These are phyloP conservation scores for Oxystoma pomonae DNA, from an alignment of 2,888 invertebrate genomes.

Conservation along the genomic window DNA sequence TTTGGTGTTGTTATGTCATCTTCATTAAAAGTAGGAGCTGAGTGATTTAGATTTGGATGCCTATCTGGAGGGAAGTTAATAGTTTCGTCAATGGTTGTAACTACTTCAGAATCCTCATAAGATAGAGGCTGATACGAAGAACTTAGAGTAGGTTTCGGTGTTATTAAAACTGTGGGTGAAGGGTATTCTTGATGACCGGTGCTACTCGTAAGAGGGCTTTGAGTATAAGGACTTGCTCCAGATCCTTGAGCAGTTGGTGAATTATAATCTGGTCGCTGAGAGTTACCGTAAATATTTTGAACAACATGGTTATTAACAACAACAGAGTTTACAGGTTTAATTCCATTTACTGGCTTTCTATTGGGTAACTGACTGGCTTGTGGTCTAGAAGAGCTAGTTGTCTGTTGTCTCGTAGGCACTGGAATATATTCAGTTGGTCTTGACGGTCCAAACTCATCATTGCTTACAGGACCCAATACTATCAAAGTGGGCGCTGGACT, in stretches of 20 bases:
- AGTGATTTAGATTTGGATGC: slow-evolving; percentile 76
- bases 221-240: slow-evolving; percentile 28
- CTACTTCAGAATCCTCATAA: slow-evolving; percentile 46
- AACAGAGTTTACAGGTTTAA: slow-evolving; percentile 50
- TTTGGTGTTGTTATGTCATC: slow-evolving; percentile 72
- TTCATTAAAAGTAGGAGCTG: slow-evolving; percentile 55
- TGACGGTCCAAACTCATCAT: slow-evolving; percentile 24
- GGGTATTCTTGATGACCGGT: slow-evolving; percentile 49
- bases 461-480: slow-evolving; percentile 53
- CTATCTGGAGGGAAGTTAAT: slow-evolving; percentile 79
- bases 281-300: slow-evolving; percentile 50
- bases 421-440: slow-evolving; percentile 10
- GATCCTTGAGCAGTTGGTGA: neutral
- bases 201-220: slow-evolving; percentile 16
- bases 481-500: slow-evolving; percentile 57
- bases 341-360: slow-evolving; percentile 47
- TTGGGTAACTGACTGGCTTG: slow-evolving; percentile 35
- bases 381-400: slow-evolving; percentile 37
- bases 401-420: slow-evolving; percentile 12
- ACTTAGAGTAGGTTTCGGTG: slow-evolving; percentile 59
- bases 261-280: neutral
- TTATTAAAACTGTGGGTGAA: slow-evolving; percentile 62
- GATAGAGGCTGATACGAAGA: slow-evolving; percentile 30
- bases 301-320: slow-evolving; percentile 61
- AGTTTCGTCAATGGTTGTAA: slow-evolving; percentile 61